A percentile compares a stretch with the other conserved stretches of the same genome.
Conservation (phyloP, 2,797 vertebrate species). For the Poeciliopsis infans region DNA sequence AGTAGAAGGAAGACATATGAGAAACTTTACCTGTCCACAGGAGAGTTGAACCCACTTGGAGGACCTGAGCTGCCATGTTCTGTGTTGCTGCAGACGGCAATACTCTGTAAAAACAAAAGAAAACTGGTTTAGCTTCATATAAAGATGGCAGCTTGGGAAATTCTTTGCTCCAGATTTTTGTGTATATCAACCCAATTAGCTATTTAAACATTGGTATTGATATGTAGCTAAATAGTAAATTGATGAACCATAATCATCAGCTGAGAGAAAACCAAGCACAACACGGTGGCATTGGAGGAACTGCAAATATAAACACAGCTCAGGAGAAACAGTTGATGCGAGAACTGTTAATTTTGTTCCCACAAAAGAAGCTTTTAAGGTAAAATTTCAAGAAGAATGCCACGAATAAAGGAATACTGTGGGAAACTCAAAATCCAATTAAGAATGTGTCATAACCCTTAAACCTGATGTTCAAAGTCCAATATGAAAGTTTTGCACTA, state of each 20-base stretch:
- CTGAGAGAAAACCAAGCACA: background rate
- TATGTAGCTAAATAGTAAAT: background rate
- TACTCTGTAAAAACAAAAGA: conserved; percentile 80
- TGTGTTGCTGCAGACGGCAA: conserved; percentile 83
- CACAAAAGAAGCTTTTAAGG: background rate
- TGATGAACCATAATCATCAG: background rate
- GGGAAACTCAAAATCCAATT: background rate
- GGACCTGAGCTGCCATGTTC: conserved; percentile 75
- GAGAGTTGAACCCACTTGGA: conserved; percentile 87
- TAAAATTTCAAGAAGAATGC: background rate
- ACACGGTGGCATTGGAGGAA: background rate
- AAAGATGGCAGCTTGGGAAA: background rate
- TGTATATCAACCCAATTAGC: background rate
- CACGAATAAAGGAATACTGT: background rate
- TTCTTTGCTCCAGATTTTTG: background rate
- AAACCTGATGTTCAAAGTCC: background rate
- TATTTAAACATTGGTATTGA: background rate
- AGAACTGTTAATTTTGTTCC: background rate
- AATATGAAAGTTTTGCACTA: background rate
- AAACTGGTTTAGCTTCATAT: background rate
- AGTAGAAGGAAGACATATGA: background rate
- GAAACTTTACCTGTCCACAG: conserved; percentile 87
- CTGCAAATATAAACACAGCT: background rate
- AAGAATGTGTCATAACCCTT: background rate
- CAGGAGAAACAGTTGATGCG: background rate